Conservation (phyloP, 1,140 invertebrate genomes). For the Drosophila sturtevanti region DNA sequence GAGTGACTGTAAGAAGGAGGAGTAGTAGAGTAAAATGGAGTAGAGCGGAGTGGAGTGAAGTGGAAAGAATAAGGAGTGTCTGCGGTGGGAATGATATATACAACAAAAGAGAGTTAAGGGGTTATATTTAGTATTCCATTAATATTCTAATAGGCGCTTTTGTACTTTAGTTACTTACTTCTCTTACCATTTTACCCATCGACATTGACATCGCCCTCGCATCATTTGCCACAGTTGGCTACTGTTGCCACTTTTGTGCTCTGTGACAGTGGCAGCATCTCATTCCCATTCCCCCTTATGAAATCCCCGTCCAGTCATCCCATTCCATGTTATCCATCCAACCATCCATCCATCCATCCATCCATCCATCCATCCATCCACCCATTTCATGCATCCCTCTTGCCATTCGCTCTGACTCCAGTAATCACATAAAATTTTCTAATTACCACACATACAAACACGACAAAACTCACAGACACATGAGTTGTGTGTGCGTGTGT, state of each 20-base stretch:
- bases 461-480: conserved; percentile 30
- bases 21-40: conserved; percentile 5
- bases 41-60: background rate
- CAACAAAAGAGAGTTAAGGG: conserved; percentile 9
- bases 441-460: conserved; percentile 66
- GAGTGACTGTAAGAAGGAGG: background rate
- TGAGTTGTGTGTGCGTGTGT: no score
- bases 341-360: conserved; percentile 8
- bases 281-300: background rate
- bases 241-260: conserved; percentile 29
- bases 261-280: conserved; percentile 31
- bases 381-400: background rate
- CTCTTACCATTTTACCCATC: background rate
- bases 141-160: conserved; percentile 82
- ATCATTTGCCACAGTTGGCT: conserved; percentile 62
- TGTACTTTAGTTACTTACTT: conserved; percentile 57
- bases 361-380: conserved; percentile 6
- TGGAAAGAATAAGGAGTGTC: no score
- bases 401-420: conserved; percentile 31
- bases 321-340: conserved; percentile 12
- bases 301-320: no score
- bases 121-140: conserved; percentile 81
- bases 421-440: conserved; percentile 80
- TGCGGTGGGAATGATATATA: background rate
- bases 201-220: conserved; percentile 29